Evolutionary conservation across 2,888 invertebrate genomes (phyloP).

Genomic region (Ypsolopha sequella): DNA sequence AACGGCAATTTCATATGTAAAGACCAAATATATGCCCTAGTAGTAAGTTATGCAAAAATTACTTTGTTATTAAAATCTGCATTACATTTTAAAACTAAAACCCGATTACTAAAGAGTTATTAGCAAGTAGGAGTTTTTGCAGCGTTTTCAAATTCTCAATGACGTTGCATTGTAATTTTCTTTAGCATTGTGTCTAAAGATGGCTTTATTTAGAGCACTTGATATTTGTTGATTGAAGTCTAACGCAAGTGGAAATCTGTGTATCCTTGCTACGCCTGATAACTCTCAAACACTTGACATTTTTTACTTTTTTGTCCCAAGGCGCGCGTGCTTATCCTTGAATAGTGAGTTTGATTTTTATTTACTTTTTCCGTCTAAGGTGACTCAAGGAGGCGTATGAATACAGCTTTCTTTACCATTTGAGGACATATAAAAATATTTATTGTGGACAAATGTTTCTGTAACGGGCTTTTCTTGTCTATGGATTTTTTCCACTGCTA

Average conservation of each 20-base stretch:
- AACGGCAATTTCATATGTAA: neutral
- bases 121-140: too few species aligned
- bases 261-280: too few species aligned
- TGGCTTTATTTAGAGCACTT: too few species aligned
- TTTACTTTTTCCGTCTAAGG: slow-evolving; percentile 59
- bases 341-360: slow-evolving; percentile 60
- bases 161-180: too few species aligned
- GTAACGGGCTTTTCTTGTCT: slow-evolving; percentile 17
- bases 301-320: slow-evolving; percentile 22
- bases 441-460: slow-evolving; percentile 39
- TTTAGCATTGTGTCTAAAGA: too few species aligned
- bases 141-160: too few species aligned
- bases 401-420: slow-evolving; percentile 46
- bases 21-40: neutral
- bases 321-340: slow-evolving; percentile 41
- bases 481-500: neutral
- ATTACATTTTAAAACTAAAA: too few species aligned
- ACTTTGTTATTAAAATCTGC: too few species aligned
- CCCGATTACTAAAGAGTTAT: too few species aligned
- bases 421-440: slow-evolving; percentile 36
- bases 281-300: slow-evolving; percentile 7
- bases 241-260: too few species aligned
- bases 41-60: neutral
- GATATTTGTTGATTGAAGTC: too few species aligned
- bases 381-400: slow-evolving; percentile 31